Evolutionary conservation across 2,888 invertebrate genomes (phyloP), one percentile per base, ranked within the genome.

Genomic region (Listrodromus nycthemerus): DNA sequence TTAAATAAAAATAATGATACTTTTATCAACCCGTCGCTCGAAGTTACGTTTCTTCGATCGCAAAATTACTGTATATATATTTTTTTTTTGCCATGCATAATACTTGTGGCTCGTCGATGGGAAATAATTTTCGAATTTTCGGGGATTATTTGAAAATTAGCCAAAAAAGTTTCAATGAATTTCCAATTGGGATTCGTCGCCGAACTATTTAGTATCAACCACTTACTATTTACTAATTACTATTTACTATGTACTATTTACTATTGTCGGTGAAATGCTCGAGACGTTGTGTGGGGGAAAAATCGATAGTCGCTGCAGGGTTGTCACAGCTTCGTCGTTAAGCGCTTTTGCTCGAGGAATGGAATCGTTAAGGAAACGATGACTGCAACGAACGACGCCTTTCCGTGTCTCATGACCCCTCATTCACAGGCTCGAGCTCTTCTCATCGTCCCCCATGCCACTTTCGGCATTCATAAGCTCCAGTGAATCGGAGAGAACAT

Each of bases 321-420:
- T 61, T 79, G 71, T 75, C 63, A 66, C 79, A 45, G 63, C 13
- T 24, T 58, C 58, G 24, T 24, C 16, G 58, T 58, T 58, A 58
- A 58, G 58, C 13, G 21, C 21, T 58, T 58, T 24, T 24, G 16
- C 63, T 63, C 74, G 65, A 30, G 37, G 65, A 48, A 75, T 50
- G 37, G 30, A 55, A 66, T 84, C 85, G 83, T 85, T 84, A 82
- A 55, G 80, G 71, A 63, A 85, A 83, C 69, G 82, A 78, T 55
- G 80, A 83, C 80, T 83, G 83, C 83, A 80, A 69, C 85, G 74
- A 83, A 85, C 85, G 85, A 82, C 82, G 69, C 55, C 76, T 85
- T 85, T 73, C 33, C 48, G 74, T 70, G 77, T 71, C 77, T 65
- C 76, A 76, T 52, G 67, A 55, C 79, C 75, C 83, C 80, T 85